A percentile compares a stretch with the other conserved stretches of the same genome.
These are phyloP conservation scores for Ennomos fuscantarius DNA, from an alignment of 2,888 invertebrate species.

Conservation along the genomic window DNA sequence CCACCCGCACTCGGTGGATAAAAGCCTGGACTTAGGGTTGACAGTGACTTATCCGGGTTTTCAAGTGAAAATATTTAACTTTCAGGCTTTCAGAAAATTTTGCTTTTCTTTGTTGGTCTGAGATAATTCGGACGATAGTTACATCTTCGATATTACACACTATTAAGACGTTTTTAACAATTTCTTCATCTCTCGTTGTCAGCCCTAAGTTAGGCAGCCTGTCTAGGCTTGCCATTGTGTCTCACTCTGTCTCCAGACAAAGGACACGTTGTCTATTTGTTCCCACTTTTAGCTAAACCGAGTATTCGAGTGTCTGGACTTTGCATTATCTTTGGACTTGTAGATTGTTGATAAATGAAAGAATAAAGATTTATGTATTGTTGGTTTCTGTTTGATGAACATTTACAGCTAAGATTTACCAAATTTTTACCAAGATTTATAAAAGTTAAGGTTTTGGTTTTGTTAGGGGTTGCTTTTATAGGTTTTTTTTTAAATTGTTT, in stretches of 20 bases:
- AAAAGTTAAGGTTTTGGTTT: no score
- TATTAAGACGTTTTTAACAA: no score
- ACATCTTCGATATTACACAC: no score
- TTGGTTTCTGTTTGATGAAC: not conserved
- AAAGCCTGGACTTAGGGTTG: constrained; percentile 21
- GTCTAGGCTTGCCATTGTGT: constrained; percentile 25
- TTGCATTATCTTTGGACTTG: constrained; percentile 31
- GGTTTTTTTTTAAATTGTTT: no score
- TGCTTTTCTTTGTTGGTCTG: no score
- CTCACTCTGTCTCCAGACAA: constrained; percentile 23
- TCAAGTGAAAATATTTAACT: not conserved
- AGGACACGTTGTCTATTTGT: constrained; percentile 34
- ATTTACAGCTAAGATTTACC: no score
- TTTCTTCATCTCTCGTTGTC: not conserved
- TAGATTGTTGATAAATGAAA: constrained; percentile 14
- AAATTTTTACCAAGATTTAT: no score
- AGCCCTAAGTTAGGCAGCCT: constrained; percentile 18
- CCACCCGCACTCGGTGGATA: constrained; percentile 14
- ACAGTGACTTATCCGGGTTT: not conserved
- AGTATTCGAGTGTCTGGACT: constrained; percentile 35
- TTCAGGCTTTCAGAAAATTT: not conserved
- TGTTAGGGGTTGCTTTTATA: no score
- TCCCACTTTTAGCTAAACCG: constrained; percentile 31
- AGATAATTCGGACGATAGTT: no score
- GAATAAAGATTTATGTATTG: constrained; percentile 9